Base-by-base conservation (phyloP, 2,113 vertebrate species). In the Trematocara marginatum region DNA sequence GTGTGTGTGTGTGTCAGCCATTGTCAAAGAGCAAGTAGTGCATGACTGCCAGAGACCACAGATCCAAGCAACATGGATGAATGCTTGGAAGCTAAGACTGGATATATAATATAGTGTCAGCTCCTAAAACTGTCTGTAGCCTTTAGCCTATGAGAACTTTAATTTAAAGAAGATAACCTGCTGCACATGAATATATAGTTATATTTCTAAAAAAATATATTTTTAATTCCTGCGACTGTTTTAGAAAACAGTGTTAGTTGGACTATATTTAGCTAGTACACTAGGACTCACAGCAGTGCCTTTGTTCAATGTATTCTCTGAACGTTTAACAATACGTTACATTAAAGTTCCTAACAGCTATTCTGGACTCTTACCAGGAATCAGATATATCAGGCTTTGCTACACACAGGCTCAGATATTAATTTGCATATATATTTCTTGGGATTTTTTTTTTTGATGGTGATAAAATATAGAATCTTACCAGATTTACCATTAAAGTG, bases 1-100 rank as follows among this genome's bases (percentile, higher is more conserved):
- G 52, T 29, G 31, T 79, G 31, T 79, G 6, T 79, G 80, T 35
- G 57, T 56, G 61, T 80, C 2, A 86, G 49, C 78, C 84, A 16
- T 66, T 82, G 38, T 82, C 83, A 90, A 81, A 93, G 86, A 86
- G 83, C 87, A 59, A 85, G 38, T 79, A 81, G 87, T 89, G 89
- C 79, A 78, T 92, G 89, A 90, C 86, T 79, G 80, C 35, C 71
- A 89, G 86, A 9, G 5, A 74, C 59, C 34, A 76, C 34, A 35
- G 49, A 88, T 69, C 82, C 34, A 29, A 86, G 45, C 84, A 45
- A n/a, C 59, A 66, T 3, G 74, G 69, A 66, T 86, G 71, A 83
- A 81, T 34, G 16, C 53, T 66, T 85, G 45, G 16, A 78, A 52
- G 53, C 78, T 83, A 18, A 86, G 10, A n/a, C 45, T 35, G 29